Evolutionary conservation across 2,113 vertebrate genomes (phyloP), one percentile per base, ranked within the genome.

Genomic region (Rallus limicola): DNA sequence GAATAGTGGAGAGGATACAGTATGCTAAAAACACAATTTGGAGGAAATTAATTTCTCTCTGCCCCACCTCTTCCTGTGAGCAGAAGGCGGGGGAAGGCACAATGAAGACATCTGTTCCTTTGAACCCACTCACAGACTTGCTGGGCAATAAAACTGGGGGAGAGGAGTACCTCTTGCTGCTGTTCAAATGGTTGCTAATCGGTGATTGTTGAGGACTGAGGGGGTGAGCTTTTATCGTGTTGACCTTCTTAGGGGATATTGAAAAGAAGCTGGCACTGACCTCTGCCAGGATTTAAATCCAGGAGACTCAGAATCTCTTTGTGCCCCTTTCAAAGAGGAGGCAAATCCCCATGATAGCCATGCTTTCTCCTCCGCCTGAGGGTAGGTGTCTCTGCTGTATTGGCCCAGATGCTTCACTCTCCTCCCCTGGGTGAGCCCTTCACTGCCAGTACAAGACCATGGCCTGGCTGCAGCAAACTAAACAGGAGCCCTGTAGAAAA

Each of bases 31-130:
- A 13, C 65, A 33, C 60, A 85, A 81, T 86, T 88, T 86, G 34
- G 60, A 84, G 53, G 72, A 95, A 93, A 78, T 76, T 62, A 65
- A 71, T 91, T 96, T 88, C 48, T 92, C 33, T 75, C 58, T 94
- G 82, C 72, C 74, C 88, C 86, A 9, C 92, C 86, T 91, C 89
- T 95, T 95, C 85, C 91, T 93, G 87, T 72, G 74, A 82, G 94
- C 58, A 79, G 75, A 86, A 92, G 91, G 44, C 81, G 62, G 23
- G 7, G n/a, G 28, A 74, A 83, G 59, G 59, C 69, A 95, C 93
- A 95, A 94, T 95, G 52, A 87, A 90, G 96, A 96, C 96, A 97
- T 97, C 96, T 97, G 96, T 95, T 97, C 80, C 83, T 95, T 95
- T 86, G 94, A 96, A 92, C 86, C 82, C 59, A 71, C 82, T 94